Evolutionary conservation across 2,797 vertebrate species (phyloP).

Genomic region (Podargus strigoides): DNA sequence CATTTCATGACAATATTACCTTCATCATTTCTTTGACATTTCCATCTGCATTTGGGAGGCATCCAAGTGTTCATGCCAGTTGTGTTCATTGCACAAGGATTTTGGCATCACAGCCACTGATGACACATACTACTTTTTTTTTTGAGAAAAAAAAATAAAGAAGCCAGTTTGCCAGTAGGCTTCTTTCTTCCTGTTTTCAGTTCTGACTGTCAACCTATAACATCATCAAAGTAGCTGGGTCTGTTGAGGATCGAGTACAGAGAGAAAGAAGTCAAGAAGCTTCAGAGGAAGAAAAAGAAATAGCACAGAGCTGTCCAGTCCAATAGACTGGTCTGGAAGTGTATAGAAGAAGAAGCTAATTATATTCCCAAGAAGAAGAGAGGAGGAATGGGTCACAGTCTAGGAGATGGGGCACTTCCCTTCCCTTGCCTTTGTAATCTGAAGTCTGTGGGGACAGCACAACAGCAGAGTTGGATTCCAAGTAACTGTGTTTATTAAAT

Average conservation of each 20-base stretch:
- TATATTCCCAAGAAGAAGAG: constrained; percentile 13
- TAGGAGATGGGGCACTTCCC: background rate
- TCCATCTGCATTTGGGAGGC: constrained; percentile 65
- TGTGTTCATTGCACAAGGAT: constrained; percentile 67
- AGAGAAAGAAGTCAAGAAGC: constrained; percentile 20
- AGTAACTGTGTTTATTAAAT: constrained; percentile 17
- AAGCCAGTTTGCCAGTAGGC: constrained; percentile 27
- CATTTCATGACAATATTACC: constrained; percentile 62
- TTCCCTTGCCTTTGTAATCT: constrained; percentile 11
- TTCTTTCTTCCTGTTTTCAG: constrained; percentile 39
- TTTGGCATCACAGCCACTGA: constrained; percentile 58
- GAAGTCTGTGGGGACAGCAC: background rate
- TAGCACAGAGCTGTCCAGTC: background rate
- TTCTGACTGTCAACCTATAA: constrained; percentile 55
- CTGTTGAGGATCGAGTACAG: constrained; percentile 21
- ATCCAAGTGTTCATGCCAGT: constrained; percentile 61
- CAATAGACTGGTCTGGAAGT: background rate
- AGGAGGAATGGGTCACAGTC: background rate
- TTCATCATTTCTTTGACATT: constrained; percentile 66
- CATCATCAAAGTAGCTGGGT: constrained; percentile 57
- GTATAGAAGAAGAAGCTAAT: background rate
- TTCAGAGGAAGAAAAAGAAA: constrained; percentile 26
- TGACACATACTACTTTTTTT: constrained; percentile 39
- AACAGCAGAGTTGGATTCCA: background rate
- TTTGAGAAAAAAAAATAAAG: background rate